Conservation (phyloP, 2,113 vertebrate species). For the Nipponia nippon region DNA sequence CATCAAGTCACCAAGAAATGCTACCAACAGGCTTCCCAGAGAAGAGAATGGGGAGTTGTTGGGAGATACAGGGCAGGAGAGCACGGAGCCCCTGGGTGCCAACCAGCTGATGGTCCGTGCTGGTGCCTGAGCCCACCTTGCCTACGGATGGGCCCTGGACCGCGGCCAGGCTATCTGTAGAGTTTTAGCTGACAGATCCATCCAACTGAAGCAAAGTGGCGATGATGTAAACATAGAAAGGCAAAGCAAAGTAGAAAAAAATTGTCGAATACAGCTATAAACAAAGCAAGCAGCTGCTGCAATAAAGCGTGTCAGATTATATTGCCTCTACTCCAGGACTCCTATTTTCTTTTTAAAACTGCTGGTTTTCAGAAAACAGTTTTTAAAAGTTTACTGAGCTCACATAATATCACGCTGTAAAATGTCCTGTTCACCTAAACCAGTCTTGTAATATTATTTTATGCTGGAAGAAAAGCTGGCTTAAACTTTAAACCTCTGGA, state of each 20-base stretch:
- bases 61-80: not conserved
- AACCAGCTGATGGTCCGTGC: not conserved
- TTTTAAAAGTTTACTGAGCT: not conserved
- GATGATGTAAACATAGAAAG: not conserved
- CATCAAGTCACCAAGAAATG: not conserved
- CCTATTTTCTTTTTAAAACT: not conserved
- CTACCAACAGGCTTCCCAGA: not conserved
- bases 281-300: not conserved
- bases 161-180: not conserved
- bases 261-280: not conserved
- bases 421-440: not conserved
- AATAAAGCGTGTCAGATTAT: not conserved
- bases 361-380: not conserved
- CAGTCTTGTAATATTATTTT: not conserved
- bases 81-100: not conserved
- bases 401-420: not conserved
- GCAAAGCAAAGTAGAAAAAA: not conserved
- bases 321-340: not conserved
- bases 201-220: not conserved
- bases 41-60: not conserved
- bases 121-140: not conserved
- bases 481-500: not conserved
- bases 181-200: not conserved
- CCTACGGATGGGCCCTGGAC: too few relatives aligned
- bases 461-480: not conserved